These are phyloP conservation scores for Tarsius wallacei DNA, from an alignment of 2,797 vertebrate species.

Conservation along the genomic window DNA sequence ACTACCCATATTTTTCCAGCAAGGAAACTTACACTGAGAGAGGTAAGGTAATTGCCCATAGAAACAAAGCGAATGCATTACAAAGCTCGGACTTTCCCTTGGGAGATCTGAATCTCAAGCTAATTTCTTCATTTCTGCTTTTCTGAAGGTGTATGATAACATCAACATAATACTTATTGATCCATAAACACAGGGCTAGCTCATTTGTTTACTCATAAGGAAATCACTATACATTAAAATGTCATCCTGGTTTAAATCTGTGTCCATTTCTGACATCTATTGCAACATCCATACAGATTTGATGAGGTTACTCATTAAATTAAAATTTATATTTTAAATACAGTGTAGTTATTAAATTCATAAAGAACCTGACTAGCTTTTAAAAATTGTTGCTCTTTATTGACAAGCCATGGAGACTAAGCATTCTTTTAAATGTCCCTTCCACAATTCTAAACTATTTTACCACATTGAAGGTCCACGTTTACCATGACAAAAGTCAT, in stretches of 20 bases:
- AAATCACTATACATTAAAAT: not conserved
- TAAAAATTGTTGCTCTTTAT: not conserved
- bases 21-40: not conserved
- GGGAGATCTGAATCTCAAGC: not conserved
- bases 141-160: not conserved
- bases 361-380: not conserved
- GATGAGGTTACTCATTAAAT: too few species aligned
- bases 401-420: not conserved
- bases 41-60: not conserved
- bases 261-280: not conserved
- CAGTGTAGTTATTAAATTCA: not conserved
- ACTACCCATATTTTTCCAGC: not conserved
- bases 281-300: not conserved
- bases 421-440: not conserved
- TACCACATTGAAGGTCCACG: not conserved
- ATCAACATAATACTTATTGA: not conserved
- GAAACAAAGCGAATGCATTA: not conserved
- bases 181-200: not conserved
- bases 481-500: not conserved
- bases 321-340: not conserved
- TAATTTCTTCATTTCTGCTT: not conserved
- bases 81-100: not conserved
- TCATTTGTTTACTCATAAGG: not conserved
- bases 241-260: not conserved
- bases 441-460: not conserved